phyloP scores from a whole-genome alignment of 2,888 invertebrate genomes.

The Baccha elongata region DNA sequence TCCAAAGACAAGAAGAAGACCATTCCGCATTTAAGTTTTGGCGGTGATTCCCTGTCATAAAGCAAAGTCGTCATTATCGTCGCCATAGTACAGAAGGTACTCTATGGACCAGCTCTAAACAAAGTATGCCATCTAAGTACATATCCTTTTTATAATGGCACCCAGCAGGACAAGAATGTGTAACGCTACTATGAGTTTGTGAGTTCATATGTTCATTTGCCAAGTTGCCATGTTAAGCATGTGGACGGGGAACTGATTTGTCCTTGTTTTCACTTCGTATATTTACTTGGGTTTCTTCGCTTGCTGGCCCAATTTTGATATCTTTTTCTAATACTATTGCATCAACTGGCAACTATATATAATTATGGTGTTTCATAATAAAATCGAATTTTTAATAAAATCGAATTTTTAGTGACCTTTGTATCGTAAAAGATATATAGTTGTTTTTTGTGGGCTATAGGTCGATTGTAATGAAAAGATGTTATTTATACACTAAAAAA shows the following conservation, averaged over 20 bases:
- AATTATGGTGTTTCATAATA: constrained; percentile 44
- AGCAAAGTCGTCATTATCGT: neutral
- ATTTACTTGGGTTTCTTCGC: constrained; percentile 3
- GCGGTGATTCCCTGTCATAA: constrained; percentile 45
- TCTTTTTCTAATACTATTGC: constrained; percentile 49
- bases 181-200: constrained; percentile 8
- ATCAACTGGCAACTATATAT: too few species aligned
- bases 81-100: constrained; percentile 11
- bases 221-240: constrained; percentile 64
- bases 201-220: constrained; percentile 52
- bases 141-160: constrained; percentile 61
- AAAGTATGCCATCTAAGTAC: constrained; percentile 52
- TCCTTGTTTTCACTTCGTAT: constrained; percentile 65
- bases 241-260: constrained; percentile 49
- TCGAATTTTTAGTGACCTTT: too few species aligned
- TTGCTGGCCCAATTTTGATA: neutral
- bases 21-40: constrained; percentile 32
- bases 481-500: too few species aligned
- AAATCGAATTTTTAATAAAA: too few species aligned
- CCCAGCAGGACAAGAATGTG: constrained; percentile 19
- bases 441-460: too few species aligned
- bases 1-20: constrained; percentile 33
- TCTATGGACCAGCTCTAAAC: constrained; percentile 56
- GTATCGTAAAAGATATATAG: too few species aligned
- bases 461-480: constrained; percentile 61